These are phyloP conservation scores for Athrips mouffetella DNA, from an alignment of 2,888 invertebrate species.

Conservation along the genomic window DNA sequence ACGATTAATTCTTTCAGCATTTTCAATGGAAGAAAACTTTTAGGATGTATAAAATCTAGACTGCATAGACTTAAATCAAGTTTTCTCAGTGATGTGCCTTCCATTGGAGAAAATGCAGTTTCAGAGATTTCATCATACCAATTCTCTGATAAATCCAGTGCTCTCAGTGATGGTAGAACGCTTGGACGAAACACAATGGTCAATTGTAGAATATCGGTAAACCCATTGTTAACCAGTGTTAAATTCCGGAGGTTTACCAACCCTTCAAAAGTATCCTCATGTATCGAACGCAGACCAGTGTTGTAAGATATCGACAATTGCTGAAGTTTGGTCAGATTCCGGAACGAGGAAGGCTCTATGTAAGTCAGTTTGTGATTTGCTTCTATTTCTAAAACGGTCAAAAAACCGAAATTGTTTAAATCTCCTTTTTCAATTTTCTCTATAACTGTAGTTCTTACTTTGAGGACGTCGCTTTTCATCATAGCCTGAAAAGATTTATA, in stretches of 20 bases:
- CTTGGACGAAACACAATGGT: conserved; percentile 58
- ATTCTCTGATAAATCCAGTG: conserved; percentile 76
- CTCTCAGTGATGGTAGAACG: conserved; percentile 63
- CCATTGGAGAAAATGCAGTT: conserved; percentile 66
- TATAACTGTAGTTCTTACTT: conserved; percentile 73
- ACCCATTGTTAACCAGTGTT: conserved; percentile 76
- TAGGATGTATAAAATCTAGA: conserved; percentile 71
- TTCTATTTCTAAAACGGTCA: conserved; percentile 71
- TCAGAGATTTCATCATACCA: conserved; percentile 59
- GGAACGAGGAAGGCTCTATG: conserved; percentile 70
- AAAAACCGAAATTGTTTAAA: conserved; percentile 49
- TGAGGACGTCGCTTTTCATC: conserved; percentile 52
- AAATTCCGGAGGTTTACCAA: conserved; percentile 67
- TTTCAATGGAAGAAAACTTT: conserved; percentile 65
- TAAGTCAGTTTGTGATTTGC: conserved; percentile 71
- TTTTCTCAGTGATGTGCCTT: conserved; percentile 56
- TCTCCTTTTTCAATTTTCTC: conserved; percentile 58
- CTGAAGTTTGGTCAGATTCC: conserved; percentile 61
- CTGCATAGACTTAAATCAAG: conserved; percentile 74
- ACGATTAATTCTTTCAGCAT: conserved; percentile 64
- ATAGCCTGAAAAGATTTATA: conserved; percentile 57
- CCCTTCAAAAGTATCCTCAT: conserved; percentile 68
- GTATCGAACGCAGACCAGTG: conserved; percentile 59
- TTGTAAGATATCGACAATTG: conserved; percentile 79
- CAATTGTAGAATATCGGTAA: conserved; percentile 59